phyloP scores from a whole-genome alignment of 35 echinoderm and acorn worm species.

The Acanthaster planci region DNA sequence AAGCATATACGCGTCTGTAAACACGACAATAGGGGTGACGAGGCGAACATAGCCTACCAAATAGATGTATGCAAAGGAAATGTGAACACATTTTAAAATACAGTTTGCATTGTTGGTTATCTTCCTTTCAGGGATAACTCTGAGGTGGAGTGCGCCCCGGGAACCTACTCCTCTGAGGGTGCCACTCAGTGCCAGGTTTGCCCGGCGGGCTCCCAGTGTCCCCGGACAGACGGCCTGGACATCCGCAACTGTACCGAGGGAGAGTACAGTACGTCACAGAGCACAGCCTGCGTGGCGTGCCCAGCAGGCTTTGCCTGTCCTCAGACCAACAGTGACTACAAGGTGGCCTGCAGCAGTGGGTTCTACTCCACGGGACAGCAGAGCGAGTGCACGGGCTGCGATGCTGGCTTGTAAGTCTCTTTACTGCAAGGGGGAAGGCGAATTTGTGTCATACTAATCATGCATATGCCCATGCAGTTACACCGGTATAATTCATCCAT shows the following conservation, averaged over 20 bases:
- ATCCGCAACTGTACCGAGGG: slow-evolving; percentile 79
- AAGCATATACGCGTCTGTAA: no score
- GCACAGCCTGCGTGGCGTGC: slow-evolving; percentile 59
- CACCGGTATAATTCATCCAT: no score
- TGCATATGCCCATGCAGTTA: no score
- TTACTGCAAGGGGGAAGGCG: no score
- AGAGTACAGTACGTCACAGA: slow-evolving; percentile 78
- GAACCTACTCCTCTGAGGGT: slow-evolving; percentile 76
- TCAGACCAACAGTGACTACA: slow-evolving; percentile 51
- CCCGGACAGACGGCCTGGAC: slow-evolving; percentile 63
- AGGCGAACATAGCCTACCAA: neutral
- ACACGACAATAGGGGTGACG: no score
- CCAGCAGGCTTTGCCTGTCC: slow-evolving; percentile 80
- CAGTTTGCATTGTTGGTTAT: neutral
- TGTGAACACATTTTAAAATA: neutral
- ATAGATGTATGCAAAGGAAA: neutral
- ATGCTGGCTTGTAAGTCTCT: slow-evolving; percentile 78
- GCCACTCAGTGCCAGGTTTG: slow-evolving; percentile 71
- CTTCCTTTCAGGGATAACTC: slow-evolving; percentile 44
- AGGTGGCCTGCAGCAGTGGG: slow-evolving; percentile 59
- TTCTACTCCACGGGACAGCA: slow-evolving; percentile 82
- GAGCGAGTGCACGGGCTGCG: slow-evolving; percentile 65
- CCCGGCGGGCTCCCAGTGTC: slow-evolving; percentile 76
- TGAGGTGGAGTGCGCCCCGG: slow-evolving; percentile 70
- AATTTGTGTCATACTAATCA: no score